These are phyloP conservation scores for Caenorhabditis latens DNA, from an alignment of 1,140 invertebrate species.

Conservation along the genomic window DNA sequence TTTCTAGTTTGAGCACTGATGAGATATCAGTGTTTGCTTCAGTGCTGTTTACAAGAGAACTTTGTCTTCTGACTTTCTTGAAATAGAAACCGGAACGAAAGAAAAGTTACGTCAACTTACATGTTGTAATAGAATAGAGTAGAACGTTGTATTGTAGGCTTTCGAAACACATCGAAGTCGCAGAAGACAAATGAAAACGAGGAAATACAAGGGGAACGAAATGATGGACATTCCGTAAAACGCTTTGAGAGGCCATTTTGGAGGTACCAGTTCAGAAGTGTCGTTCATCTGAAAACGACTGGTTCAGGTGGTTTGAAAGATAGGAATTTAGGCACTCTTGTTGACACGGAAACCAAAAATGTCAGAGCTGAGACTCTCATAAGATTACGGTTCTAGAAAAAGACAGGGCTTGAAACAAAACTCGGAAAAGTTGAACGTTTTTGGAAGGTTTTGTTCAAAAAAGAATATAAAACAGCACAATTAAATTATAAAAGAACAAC, in stretches of 20 bases:
- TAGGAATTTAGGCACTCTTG: too few relatives aligned
- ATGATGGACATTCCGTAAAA: constrained; percentile 14
- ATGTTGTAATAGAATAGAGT: background rate
- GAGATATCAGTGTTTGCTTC: background rate
- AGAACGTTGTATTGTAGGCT: constrained; percentile 1
- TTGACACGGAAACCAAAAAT: too few relatives aligned
- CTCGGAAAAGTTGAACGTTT: too few relatives aligned
- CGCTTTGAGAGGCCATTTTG: background rate
- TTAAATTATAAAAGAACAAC: too few relatives aligned
- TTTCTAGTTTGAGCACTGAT: background rate
- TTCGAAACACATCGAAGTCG: background rate
- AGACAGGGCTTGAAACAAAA: too few relatives aligned
- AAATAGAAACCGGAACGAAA: background rate
- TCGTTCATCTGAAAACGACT: background rate
- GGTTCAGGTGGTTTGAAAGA: background rate
- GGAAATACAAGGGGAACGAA: background rate
- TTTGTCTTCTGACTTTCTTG: background rate
- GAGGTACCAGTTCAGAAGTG: background rate
- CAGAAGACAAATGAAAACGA: background rate
- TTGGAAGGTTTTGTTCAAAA: too few relatives aligned
- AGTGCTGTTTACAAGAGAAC: background rate
- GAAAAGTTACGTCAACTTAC: background rate
- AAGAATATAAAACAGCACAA: too few relatives aligned
- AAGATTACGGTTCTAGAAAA: too few relatives aligned
- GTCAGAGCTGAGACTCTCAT: too few relatives aligned